A percentile compares a stretch with the other conserved stretches of the same genome.
Conservation (phyloP, 2,797 vertebrate species). For the Enteromius treurensis region DNA sequence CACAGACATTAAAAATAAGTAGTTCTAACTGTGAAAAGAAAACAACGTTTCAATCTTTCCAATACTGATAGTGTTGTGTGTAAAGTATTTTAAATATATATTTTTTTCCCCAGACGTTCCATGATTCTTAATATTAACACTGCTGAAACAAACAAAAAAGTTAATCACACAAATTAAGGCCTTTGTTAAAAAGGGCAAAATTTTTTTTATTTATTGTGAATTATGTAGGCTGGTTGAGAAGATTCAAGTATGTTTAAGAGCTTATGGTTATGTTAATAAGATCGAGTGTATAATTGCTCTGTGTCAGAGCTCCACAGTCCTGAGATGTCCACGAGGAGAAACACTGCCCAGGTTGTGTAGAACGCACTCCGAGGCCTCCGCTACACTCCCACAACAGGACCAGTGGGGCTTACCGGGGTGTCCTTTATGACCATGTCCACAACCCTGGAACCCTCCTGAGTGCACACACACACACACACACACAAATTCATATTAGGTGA, state of each 20-base stretch:
- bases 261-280: neutral
- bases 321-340: constrained; percentile 73
- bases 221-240: neutral
- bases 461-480: constrained; percentile 28
- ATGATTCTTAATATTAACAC: neutral
- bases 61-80: neutral
- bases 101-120: neutral
- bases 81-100: neutral
- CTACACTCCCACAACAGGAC: constrained; percentile 90
- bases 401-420: constrained; percentile 91
- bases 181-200: neutral
- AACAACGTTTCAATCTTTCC: neutral
- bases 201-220: neutral
- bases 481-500: neutral
- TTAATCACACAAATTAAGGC: neutral
- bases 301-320: constrained; percentile 85
- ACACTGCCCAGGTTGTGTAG: constrained; percentile 63
- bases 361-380: constrained; percentile 84
- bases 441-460: constrained; percentile 93
- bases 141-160: neutral
- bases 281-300: neutral
- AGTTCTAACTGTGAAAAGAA: neutral
- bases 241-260: neutral
- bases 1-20: neutral
- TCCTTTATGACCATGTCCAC: constrained; percentile 90